phyloP scores from a whole-genome alignment of 1,140 invertebrate genomes.

The Camponotus floridanus region DNA sequence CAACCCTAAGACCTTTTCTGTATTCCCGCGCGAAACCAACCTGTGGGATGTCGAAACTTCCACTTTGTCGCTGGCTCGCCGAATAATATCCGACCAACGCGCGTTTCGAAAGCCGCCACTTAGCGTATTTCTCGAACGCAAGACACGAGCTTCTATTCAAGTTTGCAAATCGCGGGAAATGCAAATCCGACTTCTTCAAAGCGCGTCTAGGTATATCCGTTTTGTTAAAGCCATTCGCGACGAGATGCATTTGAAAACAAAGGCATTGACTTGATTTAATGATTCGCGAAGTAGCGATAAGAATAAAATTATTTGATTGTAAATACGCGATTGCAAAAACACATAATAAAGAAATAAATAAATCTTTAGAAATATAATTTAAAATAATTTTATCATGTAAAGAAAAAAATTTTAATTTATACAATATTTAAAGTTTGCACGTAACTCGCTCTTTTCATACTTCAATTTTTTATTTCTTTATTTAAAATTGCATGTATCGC shows the following conservation, averaged over 20 bases:
- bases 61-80: slow-evolving; percentile 43
- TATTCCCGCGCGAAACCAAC: slow-evolving; percentile 51
- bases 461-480: not conserved
- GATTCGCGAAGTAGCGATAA: not conserved
- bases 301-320: too few species aligned
- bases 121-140: slow-evolving; percentile 20
- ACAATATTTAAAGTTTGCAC: not conserved
- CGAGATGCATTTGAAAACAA: slow-evolving; percentile 15
- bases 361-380: not conserved
- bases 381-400: not conserved
- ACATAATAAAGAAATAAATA: not conserved
- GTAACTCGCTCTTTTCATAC: not conserved
- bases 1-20: slow-evolving; percentile 63
- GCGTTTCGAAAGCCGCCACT: not conserved
- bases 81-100: slow-evolving; percentile 50
- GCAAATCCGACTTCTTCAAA: slow-evolving; percentile 20
- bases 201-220: not conserved
- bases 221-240: not conserved
- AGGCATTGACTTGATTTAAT: not conserved
- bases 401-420: not conserved
- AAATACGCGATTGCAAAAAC: not conserved
- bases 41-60: slow-evolving; percentile 56
- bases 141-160: slow-evolving; percentile 34
- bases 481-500: not conserved
- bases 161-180: slow-evolving; percentile 37